Evolutionary conservation across 1,140 invertebrate genomes (phyloP).

Genomic region (Tetragonula clypearis): DNA sequence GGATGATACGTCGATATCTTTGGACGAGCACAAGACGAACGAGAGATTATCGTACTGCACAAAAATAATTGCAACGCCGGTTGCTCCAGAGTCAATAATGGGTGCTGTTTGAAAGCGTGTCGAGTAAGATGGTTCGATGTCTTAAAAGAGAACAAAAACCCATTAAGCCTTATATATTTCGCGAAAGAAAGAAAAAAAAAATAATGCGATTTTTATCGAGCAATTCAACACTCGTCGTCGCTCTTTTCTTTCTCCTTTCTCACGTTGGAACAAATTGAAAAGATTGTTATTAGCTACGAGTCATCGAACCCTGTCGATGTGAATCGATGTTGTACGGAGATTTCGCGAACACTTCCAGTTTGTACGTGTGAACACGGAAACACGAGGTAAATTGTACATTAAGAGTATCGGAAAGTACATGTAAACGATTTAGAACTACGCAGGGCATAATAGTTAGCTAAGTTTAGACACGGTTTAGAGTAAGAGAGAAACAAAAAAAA

Average conservation of each 20-base stretch:
- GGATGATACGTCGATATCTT: neutral
- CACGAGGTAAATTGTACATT: constrained; percentile 16
- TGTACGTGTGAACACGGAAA: neutral
- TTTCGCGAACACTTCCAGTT: neutral
- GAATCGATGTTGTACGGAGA: neutral
- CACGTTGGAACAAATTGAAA: neutral
- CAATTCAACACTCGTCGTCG: constrained; percentile 8
- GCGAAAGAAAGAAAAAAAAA: too few species aligned
- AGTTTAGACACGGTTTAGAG: constrained; percentile 1
- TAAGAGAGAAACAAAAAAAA: neutral
- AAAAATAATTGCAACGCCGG: neutral
- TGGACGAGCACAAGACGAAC: too few species aligned
- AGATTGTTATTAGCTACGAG: too few species aligned
- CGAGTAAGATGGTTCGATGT: neutral
- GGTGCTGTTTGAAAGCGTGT: constrained; percentile 27
- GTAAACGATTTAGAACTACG: neutral
- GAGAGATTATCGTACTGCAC: neutral
- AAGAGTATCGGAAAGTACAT: neutral
- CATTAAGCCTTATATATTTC: constrained; percentile 15
- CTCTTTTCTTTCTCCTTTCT: constrained; percentile 15
- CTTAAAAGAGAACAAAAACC: constrained; percentile 7
- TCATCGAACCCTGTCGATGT: constrained; percentile 7
- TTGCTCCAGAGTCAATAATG: constrained; percentile 32
- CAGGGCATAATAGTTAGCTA: constrained; percentile 37
- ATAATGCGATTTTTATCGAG: constrained; percentile 4